phyloP scores from a whole-genome alignment of 2,113 vertebrate genomes.

The Hemiscyllium ocellatum region DNA sequence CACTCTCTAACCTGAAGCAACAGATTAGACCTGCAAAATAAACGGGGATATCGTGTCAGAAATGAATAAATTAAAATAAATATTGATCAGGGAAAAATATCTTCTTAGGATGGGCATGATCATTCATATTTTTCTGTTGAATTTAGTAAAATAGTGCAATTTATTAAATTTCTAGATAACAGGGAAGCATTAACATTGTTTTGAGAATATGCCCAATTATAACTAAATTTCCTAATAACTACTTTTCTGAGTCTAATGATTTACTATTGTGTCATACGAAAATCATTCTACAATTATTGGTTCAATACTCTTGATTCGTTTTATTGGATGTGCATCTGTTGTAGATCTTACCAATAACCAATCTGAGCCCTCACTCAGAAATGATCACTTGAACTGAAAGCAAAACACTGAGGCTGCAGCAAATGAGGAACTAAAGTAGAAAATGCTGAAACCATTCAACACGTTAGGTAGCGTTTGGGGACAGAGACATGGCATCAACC shows the following conservation, averaged over 20 bases:
- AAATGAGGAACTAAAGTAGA: too few species aligned
- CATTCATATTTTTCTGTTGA: not conserved
- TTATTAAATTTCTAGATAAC: not conserved
- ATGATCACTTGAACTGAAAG: not conserved
- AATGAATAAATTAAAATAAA: not conserved
- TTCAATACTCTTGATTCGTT: not conserved
- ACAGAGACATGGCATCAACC: too few species aligned
- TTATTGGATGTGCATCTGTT: not conserved
- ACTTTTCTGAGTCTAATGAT: not conserved
- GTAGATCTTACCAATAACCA: not conserved
- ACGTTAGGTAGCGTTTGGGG: too few species aligned
- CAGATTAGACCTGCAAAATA: conserved; percentile 20
- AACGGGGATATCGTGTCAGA: not conserved
- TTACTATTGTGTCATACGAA: not conserved
- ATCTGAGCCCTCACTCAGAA: too few species aligned
- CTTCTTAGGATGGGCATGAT: not conserved
- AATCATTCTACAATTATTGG: not conserved
- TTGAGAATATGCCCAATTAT: not conserved
- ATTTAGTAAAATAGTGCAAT: not conserved
- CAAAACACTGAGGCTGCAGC: too few species aligned
- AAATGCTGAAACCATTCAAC: too few species aligned
- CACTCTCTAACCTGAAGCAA: not conserved
- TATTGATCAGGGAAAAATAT: not conserved
- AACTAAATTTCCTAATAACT: not conserved
- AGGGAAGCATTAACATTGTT: not conserved